A percentile compares a stretch with the other conserved stretches of the same genome.
These are phyloP conservation scores for Dryobota labecula DNA, from an alignment of 2,888 invertebrate species.

Conservation along the genomic window DNA sequence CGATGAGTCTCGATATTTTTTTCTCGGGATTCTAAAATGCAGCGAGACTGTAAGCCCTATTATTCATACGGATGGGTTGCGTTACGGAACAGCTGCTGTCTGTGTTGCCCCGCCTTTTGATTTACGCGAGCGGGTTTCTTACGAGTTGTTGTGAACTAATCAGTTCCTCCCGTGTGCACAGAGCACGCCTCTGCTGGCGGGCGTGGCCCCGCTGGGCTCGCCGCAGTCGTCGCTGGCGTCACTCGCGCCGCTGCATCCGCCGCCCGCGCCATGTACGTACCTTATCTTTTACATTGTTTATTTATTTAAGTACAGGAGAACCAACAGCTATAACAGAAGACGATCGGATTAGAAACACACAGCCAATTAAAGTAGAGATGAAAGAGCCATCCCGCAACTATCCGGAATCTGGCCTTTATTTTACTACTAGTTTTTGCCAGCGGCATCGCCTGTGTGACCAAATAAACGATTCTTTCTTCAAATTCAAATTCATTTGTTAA, in stretches of 20 bases:
- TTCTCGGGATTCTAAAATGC: too few relatives aligned
- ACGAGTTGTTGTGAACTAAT: background rate
- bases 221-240: conserved; percentile 86
- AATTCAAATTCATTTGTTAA: too few relatives aligned
- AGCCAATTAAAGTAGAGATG: background rate
- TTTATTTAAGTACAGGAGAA: background rate
- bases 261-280: conserved; percentile 80
- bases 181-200: conserved; percentile 86
- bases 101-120: too few relatives aligned
- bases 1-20: too few relatives aligned
- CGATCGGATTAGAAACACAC: background rate
- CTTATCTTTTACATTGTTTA: background rate
- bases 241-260: conserved; percentile 74
- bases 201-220: conserved; percentile 82
- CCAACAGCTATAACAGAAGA: background rate
- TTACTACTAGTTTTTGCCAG: too few relatives aligned
- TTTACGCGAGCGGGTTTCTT: too few relatives aligned
- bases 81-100: too few relatives aligned
- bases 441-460: too few relatives aligned
- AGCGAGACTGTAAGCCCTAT: too few relatives aligned
- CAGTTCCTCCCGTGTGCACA: conserved; percentile 56
- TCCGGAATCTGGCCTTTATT: background rate
- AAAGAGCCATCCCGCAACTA: too few relatives aligned
- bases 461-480: too few relatives aligned
- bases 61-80: too few relatives aligned